Base-by-base conservation (phyloP, 2,113 vertebrate species). In the Pitta sordida region DNA sequence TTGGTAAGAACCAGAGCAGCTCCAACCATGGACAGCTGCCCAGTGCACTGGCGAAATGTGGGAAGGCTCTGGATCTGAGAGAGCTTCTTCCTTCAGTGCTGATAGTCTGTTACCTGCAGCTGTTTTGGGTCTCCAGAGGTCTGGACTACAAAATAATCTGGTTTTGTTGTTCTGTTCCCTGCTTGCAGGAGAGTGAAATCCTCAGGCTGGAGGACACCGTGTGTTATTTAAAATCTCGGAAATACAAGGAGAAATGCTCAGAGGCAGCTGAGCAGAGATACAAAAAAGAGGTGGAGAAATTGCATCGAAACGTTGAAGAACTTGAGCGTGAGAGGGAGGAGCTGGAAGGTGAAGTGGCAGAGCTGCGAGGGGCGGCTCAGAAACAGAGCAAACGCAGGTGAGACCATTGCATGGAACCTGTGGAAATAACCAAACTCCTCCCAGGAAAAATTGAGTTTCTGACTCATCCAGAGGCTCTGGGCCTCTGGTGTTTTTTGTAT, bases 161-260 rank as follows among this genome's bases (percentile, higher is more conserved):
- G 79, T 51, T 51, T 58, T 58, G 14, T 58, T 58, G 14, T 58
- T 52, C 3, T 78, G 14, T 75, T 83, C 65, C 24, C 52, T 64
- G n/a, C 37, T 3, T 80, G 53, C 80, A 98, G 98, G 97, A 98
- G 64, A 96, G 96, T 34, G 97, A 98, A 86, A 81, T 98, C 44
- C 96, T 88, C 22, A 97, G 95, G 82, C 95, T 98, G 10, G 97
- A 97, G 89, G 97, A 98, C 46, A 94, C 95, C 10, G 68, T 98
- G 32, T 95, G 83, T 62, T 96, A 97, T 51, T 95, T 98, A 51
- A 98, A 96, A 64, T 97, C 96, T 89, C 95, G 16, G 68, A 95
- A 73, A 60, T 79, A 37, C 70, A 94, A 90, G 78, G 88, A 96
- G 13, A 89, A 43, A 51, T 48, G 86, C 91, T 64, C 88, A 21